Conservation (phyloP, 1,140 invertebrate species). For the Kradibia gibbosae region DNA sequence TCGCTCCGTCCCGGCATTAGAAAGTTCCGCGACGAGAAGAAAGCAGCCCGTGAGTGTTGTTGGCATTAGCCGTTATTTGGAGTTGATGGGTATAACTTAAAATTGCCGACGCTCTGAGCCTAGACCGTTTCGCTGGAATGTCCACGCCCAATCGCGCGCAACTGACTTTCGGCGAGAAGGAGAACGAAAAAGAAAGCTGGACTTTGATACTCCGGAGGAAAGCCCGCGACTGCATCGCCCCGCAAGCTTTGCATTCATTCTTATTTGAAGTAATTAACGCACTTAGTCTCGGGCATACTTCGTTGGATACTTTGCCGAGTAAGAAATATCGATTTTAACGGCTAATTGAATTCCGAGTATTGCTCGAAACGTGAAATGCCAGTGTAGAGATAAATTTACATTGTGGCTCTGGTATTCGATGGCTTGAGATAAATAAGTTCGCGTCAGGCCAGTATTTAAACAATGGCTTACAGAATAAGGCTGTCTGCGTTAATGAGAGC, state of each 20-base stretch:
- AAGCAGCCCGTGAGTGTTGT: conserved; percentile 41
- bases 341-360: conserved; percentile 17
- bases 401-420: not conserved
- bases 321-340: conserved; percentile 17
- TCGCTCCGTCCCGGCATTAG: not conserved
- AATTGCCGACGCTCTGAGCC: not conserved
- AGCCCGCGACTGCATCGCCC: not conserved
- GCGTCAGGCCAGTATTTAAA: not conserved
- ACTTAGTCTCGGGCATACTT: not conserved
- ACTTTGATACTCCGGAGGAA: conserved; percentile 36
- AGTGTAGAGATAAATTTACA: no score
- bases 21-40: conserved; percentile 38
- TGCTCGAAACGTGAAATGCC: not conserved
- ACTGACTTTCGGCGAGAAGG: conserved; percentile 38
- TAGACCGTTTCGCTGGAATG: no score
- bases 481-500: no score
- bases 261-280: conserved; percentile 25
- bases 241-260: conserved; percentile 17
- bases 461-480: no score
- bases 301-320: not conserved
- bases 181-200: conserved; percentile 25
- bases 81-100: conserved; percentile 36
- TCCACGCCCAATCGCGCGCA: not conserved
- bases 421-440: no score
- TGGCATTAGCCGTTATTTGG: conserved; percentile 46